These are phyloP conservation scores for Papilio polyxenes DNA, from an alignment of 1,140 invertebrate genomes.

Conservation along the genomic window DNA sequence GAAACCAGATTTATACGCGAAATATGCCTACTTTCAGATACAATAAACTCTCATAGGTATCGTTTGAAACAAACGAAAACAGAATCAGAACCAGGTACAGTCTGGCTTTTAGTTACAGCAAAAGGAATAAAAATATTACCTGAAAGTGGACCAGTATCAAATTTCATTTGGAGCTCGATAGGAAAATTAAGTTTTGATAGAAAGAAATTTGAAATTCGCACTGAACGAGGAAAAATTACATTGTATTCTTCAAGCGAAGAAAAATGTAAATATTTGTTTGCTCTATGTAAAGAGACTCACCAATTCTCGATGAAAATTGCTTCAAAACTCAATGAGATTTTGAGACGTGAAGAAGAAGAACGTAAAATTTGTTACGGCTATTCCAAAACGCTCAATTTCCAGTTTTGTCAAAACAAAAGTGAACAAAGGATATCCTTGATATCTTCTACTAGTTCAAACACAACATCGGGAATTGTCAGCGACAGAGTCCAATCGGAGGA, in stretches of 20 bases:
- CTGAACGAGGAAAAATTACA: constrained; percentile 92
- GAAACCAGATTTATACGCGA: constrained; percentile 93
- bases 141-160: constrained; percentile 84
- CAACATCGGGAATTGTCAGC: constrained; percentile 96
- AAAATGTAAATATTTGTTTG: constrained; percentile 93
- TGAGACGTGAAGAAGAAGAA: constrained; percentile 88
- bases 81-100: constrained; percentile 86
- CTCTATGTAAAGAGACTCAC: constrained; percentile 94
- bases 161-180: constrained; percentile 95
- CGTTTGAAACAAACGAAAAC: constrained; percentile 91
- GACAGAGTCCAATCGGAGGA: constrained; percentile 96
- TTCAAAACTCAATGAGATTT: constrained; percentile 89
- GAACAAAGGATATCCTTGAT: constrained; percentile 95
- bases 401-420: constrained; percentile 83
- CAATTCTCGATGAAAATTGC: constrained; percentile 97
- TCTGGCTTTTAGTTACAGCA: constrained; percentile 91
- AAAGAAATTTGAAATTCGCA: constrained; percentile 97
- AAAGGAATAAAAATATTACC: constrained; percentile 92
- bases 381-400: constrained; percentile 83
- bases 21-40: constrained; percentile 91
- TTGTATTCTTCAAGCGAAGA: constrained; percentile 95
- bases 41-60: constrained; percentile 96
- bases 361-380: constrained; percentile 83
- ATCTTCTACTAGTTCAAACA: constrained; percentile 94
- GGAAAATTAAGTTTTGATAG: constrained; percentile 96